Conservation (phyloP, 2,113 vertebrate species). For the Riparia riparia region DNA sequence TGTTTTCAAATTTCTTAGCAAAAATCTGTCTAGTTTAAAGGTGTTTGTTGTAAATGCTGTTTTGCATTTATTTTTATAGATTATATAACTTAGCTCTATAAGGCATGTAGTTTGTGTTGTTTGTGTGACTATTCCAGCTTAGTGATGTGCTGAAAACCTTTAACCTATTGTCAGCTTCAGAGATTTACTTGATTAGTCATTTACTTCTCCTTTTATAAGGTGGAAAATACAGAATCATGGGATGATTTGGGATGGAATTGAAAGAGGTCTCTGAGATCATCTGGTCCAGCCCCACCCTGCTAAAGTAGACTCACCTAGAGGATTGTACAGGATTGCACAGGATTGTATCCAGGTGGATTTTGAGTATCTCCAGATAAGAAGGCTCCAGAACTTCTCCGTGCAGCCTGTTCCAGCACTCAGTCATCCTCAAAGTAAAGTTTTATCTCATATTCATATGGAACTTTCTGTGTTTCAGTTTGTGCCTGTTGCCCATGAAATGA, state of each 20-base stretch:
- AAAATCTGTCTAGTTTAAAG: background rate
- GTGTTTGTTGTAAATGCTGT: background rate
- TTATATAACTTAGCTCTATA: background rate
- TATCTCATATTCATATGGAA: background rate
- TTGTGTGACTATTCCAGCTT: background rate
- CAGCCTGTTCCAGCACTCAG: fast-evolving
- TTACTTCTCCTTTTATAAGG: background rate
- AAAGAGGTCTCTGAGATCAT: background rate
- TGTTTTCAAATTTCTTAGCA: background rate
- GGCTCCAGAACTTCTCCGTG: background rate
- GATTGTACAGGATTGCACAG: background rate
- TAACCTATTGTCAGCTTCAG: background rate
- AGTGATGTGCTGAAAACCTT: background rate
- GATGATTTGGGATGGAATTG: background rate
- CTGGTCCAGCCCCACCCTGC: background rate
- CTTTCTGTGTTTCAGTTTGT: background rate
- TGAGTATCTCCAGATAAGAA: background rate
- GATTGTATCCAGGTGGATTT: background rate
- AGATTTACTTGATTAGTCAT: background rate
- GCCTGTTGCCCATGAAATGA: background rate
- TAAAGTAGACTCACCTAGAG: background rate
- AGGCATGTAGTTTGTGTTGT: background rate
- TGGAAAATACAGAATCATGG: background rate
- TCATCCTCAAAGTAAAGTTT: background rate
- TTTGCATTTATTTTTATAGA: background rate